Conservation (phyloP, 2,113 vertebrate genomes). For the Oreochromis aureus region DNA sequence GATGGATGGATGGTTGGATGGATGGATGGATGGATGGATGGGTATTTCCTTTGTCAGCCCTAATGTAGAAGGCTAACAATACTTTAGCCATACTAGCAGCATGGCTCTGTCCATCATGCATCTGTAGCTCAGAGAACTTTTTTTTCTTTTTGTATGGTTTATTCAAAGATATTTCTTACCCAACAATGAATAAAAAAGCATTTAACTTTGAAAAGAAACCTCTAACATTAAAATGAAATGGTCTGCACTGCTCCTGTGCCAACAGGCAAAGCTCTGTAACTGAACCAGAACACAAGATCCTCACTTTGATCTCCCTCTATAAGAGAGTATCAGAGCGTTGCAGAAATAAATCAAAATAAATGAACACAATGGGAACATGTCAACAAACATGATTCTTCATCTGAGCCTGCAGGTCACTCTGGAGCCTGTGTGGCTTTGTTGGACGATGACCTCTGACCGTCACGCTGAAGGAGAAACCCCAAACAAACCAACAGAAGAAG, state of each 20-base stretch:
- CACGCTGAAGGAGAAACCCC: conserved; percentile 38
- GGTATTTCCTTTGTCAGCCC: neutral
- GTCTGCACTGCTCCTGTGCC: neutral
- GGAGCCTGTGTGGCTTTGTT: conserved; percentile 25
- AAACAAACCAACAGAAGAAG: conserved; percentile 44
- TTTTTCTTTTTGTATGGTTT: neutral
- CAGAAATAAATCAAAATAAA: conserved; percentile 31
- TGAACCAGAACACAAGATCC: neutral
- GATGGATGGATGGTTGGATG: too few species aligned
- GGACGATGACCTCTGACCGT: conserved; percentile 33
- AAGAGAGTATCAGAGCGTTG: conserved; percentile 28
- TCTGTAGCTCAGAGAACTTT: neutral
- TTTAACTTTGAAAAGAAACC: neutral
- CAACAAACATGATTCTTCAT: conserved; percentile 51
- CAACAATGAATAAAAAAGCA: neutral
- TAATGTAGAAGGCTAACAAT: neutral
- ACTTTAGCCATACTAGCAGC: neutral
- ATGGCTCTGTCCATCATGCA: neutral
- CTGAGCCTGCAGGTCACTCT: conserved; percentile 14
- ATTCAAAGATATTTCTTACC: neutral
- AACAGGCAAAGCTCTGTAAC: neutral
- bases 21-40: neutral
- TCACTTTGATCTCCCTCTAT: neutral
- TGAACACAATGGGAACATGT: conserved; percentile 37
- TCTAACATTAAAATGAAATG: neutral